Conservation (phyloP, 2,113 vertebrate genomes). For the Cyanocitta stelleri region DNA sequence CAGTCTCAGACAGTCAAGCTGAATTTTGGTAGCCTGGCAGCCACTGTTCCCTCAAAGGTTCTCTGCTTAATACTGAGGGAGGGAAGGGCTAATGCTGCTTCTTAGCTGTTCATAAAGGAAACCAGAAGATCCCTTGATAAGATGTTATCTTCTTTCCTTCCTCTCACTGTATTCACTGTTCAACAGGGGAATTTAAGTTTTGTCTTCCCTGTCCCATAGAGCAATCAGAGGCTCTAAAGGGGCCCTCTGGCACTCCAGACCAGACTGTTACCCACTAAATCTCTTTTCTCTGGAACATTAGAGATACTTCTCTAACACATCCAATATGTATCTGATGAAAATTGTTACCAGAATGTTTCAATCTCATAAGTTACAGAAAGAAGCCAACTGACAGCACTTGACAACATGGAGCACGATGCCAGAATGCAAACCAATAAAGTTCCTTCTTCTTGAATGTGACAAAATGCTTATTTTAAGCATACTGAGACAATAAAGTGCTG, state of each 20-base stretch:
- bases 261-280: background rate
- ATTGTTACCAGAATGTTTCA: conserved; percentile 35
- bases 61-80: background rate
- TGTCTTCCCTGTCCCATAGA: background rate
- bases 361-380: conserved; percentile 9
- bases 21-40: background rate
- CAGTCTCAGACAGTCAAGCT: background rate
- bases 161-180: background rate
- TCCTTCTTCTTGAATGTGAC: conserved; percentile 24
- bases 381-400: conserved; percentile 55
- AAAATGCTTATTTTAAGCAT: conserved; percentile 53
- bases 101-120: conserved; percentile 34
- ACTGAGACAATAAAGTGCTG: conserved; percentile 49
- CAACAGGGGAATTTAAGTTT: background rate
- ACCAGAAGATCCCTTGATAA: conserved; percentile 27
- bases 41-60: background rate
- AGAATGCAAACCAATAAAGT: conserved; percentile 46
- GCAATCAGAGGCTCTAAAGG: background rate
- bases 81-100: background rate
- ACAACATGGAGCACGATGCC: conserved; percentile 15
- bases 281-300: background rate
- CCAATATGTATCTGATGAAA: background rate
- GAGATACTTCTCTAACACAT: background rate
- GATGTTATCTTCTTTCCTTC: conserved; percentile 49
- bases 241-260: background rate